Evolutionary conservation across 2,888 invertebrate genomes (phyloP).

Genomic region (Adela reaumurella): DNA sequence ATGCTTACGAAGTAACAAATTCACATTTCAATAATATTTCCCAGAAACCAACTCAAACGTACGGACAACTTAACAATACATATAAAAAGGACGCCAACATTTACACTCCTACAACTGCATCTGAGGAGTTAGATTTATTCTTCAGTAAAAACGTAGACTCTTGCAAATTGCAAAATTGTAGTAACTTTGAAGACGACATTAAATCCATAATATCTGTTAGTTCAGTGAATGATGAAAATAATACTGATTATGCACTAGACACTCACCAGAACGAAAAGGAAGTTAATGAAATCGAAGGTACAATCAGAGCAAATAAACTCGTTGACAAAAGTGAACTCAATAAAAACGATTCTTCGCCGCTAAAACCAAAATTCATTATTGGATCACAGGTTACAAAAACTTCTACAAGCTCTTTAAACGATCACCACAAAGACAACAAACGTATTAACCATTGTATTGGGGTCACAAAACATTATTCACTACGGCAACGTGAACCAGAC

Average conservation of each 20-base stretch:
- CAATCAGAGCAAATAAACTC: conserved; percentile 45
- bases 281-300: conserved; percentile 50
- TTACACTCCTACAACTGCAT: background rate
- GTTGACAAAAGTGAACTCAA: conserved; percentile 29
- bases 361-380: conserved; percentile 22
- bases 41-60: conserved; percentile 29
- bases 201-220: conserved; percentile 45
- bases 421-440: conserved; percentile 28
- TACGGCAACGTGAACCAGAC: conserved; percentile 43
- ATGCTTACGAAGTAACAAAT: conserved; percentile 43
- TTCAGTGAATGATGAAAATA: conserved; percentile 32
- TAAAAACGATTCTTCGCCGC: conserved; percentile 29
- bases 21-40: conserved; percentile 40
- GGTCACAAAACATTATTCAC: conserved; percentile 47
- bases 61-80: conserved; percentile 40
- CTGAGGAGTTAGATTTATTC: background rate
- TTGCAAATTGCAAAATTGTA: conserved; percentile 26
- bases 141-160: background rate
- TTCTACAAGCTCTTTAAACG: conserved; percentile 37
- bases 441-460: conserved; percentile 26
- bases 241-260: conserved; percentile 26
- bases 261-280: conserved; percentile 50
- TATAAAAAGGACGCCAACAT: background rate
- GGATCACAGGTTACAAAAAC: conserved; percentile 27
- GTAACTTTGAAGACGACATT: conserved; percentile 44